These are phyloP conservation scores for Tethea ocularis DNA, from an alignment of 2,888 invertebrate species.

Conservation along the genomic window DNA sequence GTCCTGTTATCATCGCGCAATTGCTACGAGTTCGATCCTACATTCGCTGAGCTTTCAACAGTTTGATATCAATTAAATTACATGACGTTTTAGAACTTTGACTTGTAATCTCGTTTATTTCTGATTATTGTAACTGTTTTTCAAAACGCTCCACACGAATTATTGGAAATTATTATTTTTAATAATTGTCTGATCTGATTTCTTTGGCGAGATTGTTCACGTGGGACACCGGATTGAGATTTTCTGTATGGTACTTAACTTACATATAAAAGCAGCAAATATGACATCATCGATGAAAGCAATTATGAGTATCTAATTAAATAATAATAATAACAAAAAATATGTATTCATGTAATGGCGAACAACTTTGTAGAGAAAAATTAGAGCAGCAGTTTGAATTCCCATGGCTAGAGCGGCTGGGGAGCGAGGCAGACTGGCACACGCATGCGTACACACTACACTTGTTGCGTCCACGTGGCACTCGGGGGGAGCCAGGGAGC, in stretches of 20 bases:
- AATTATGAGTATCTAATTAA: neutral
- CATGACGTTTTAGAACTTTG: constrained; percentile 1
- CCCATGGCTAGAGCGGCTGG: constrained; percentile 28
- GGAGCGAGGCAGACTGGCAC: constrained; percentile 19
- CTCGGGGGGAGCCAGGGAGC: constrained; percentile 17
- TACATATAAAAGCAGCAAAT: neutral
- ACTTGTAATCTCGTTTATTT: neutral
- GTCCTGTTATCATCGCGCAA: constrained; percentile 43
- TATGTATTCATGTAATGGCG: neutral
- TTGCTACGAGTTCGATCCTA: constrained; percentile 28
- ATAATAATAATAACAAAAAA: neutral
- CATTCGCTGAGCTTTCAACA: constrained; percentile 24
- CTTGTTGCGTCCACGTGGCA: constrained; percentile 78
- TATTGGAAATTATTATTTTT: too few relatives aligned
- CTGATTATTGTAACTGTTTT: too few relatives aligned
- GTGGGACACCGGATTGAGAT: too few relatives aligned
- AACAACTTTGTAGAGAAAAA: constrained; percentile 61
- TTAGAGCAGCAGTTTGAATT: constrained; percentile 53
- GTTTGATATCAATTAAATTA: constrained; percentile 25
- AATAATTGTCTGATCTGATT: too few relatives aligned
- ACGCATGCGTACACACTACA: constrained; percentile 65
- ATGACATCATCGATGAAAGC: neutral
- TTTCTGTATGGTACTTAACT: too few relatives aligned
- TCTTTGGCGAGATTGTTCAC: too few relatives aligned
- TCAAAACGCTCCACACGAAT: too few relatives aligned